Conservation (phyloP, 2,888 invertebrate genomes). For the Mythimna vitellina region DNA sequence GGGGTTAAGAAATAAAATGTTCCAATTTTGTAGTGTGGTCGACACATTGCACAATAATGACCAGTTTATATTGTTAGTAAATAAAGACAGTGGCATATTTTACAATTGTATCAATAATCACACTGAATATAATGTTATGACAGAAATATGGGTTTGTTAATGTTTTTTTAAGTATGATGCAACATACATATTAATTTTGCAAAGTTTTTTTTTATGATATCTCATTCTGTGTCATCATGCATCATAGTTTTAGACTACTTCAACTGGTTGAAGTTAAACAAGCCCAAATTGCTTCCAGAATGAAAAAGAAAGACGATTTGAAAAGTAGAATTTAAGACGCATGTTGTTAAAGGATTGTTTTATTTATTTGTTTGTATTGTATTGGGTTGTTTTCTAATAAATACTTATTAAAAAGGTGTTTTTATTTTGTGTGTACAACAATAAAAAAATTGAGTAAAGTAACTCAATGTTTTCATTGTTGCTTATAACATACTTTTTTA, state of each 20-base stretch:
- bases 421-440: too few species aligned
- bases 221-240: conserved; percentile 23
- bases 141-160: conserved; percentile 25
- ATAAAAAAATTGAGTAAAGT: too few species aligned
- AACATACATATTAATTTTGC: neutral
- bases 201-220: neutral
- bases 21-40: conserved; percentile 16
- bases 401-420: conserved; percentile 40
- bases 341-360: conserved; percentile 48
- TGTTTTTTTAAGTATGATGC: conserved; percentile 29
- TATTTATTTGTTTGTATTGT: conserved; percentile 64
- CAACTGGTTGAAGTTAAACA: neutral
- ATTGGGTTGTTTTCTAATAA: conserved; percentile 65
- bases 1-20: conserved; percentile 4
- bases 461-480: too few species aligned
- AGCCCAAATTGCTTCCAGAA: conserved; percentile 34
- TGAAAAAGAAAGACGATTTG: conserved; percentile 7
- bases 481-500: too few species aligned
- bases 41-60: conserved; percentile 18
- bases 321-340: conserved; percentile 29
- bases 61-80: conserved; percentile 12
- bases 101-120: neutral
- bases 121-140: conserved; percentile 24
- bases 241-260: conserved; percentile 2
- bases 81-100: conserved; percentile 7